Evolutionary conservation across 2,888 invertebrate genomes (phyloP).

Genomic region (Syrista parreyssii): DNA sequence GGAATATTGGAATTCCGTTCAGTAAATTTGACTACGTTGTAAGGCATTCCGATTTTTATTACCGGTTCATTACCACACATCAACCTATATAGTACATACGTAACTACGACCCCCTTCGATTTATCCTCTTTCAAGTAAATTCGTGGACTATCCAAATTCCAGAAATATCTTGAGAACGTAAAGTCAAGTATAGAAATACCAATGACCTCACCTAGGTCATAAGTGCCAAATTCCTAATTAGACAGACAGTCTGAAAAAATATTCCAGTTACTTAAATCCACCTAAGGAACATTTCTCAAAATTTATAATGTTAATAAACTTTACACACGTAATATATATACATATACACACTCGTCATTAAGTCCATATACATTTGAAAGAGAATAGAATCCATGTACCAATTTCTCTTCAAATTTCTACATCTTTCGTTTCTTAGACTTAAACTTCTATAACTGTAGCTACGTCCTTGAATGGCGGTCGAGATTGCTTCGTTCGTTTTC

Average conservation of each 20-base stretch:
- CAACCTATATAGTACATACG: too few relatives aligned
- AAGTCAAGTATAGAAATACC: neutral
- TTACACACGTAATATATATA: too few relatives aligned
- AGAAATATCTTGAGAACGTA: neutral
- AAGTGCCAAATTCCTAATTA: too few relatives aligned
- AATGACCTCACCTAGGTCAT: neutral
- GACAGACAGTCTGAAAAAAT: too few relatives aligned
- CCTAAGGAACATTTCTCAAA: too few relatives aligned
- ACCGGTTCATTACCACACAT: neutral
- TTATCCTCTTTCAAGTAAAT: neutral
- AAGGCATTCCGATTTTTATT: neutral
- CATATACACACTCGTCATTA: too few relatives aligned
- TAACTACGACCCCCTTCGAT: neutral
- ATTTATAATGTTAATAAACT: too few relatives aligned
- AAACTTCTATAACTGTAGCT: neutral
- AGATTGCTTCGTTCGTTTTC: neutral
- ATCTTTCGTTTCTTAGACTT: too few relatives aligned
- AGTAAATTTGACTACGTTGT: neutral
- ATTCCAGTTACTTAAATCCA: too few relatives aligned
- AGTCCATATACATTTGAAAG: too few relatives aligned
- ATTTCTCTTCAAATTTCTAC: too few relatives aligned
- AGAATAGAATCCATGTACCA: too few relatives aligned
- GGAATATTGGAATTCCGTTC: conserved; percentile 5
- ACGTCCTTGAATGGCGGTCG: neutral
- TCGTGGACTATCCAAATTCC: neutral